Percentiles rank a stretch among this genome's conserved stretches.
Conservation (phyloP, 2,113 vertebrate species). For the Dipodomys ordii region DNA sequence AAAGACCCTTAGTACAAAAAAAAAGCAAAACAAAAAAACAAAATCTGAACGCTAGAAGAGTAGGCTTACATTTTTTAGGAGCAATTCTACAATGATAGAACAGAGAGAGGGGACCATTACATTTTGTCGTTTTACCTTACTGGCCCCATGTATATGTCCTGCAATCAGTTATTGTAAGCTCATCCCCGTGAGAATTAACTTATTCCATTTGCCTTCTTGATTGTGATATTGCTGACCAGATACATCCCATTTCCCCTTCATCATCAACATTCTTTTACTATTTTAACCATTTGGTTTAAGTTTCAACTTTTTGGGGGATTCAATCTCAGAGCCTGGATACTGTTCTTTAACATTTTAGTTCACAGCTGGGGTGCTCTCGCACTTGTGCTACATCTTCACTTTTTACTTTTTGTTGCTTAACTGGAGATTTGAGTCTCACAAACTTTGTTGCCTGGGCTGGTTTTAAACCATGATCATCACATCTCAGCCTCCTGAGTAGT, state of each 20-base stretch:
- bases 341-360: no score
- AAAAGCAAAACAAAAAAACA: not conserved
- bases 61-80: not conserved
- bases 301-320: not conserved
- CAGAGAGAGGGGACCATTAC: not conserved
- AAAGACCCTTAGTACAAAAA: not conserved
- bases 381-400: no score
- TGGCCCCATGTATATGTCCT: not conserved
- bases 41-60: not conserved
- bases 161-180: no score
- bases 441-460: no score
- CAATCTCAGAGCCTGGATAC: no score
- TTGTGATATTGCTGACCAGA: not conserved
- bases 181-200: not conserved
- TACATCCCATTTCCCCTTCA: not conserved
- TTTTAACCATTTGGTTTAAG: not conserved
- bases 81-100: not conserved
- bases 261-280: not conserved
- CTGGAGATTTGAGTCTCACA: no score
- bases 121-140: not conserved
- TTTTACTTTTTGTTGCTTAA: no score
- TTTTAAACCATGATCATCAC: no score
- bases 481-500: no score
- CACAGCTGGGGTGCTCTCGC: no score
- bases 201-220: not conserved